Percentiles rank a stretch among this genome's conserved stretches.
Conservation (phyloP, 2,113 vertebrate species). For the Pygoscelis adeliae region DNA sequence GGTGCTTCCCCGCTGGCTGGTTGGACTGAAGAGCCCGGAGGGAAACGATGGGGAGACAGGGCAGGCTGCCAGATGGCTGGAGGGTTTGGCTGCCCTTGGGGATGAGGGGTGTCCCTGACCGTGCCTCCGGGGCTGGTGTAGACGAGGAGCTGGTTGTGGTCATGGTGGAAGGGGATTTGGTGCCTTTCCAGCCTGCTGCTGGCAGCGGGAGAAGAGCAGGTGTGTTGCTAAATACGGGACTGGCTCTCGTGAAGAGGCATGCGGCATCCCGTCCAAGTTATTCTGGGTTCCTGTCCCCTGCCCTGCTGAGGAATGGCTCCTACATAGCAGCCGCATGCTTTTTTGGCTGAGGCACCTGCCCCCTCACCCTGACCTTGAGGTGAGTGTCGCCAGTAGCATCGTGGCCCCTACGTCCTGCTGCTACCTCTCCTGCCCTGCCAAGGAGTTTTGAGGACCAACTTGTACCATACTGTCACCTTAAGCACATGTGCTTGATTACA, state of each 20-base stretch:
- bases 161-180: background rate
- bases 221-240: slow-evolving; percentile 31
- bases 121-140: background rate
- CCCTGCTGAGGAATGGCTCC: slow-evolving; percentile 4
- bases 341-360: background rate
- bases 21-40: background rate
- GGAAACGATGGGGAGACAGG: background rate
- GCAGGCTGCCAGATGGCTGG: background rate
- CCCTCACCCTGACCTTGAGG: background rate
- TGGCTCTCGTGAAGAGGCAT: background rate
- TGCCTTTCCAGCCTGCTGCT: slow-evolving; percentile 24
- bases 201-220: slow-evolving; percentile 8
- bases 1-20: background rate
- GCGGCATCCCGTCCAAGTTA: background rate
- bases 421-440: background rate
- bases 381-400: background rate
- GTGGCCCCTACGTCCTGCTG: background rate
- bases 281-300: background rate
- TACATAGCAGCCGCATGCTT: background rate
- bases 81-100: background rate
- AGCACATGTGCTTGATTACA: background rate
- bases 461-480: background rate
- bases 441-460: background rate
- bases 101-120: slow-evolving; percentile 5
- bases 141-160: background rate